Conservation (phyloP, 2,113 vertebrate genomes). For the Labrus mixtus region DNA sequence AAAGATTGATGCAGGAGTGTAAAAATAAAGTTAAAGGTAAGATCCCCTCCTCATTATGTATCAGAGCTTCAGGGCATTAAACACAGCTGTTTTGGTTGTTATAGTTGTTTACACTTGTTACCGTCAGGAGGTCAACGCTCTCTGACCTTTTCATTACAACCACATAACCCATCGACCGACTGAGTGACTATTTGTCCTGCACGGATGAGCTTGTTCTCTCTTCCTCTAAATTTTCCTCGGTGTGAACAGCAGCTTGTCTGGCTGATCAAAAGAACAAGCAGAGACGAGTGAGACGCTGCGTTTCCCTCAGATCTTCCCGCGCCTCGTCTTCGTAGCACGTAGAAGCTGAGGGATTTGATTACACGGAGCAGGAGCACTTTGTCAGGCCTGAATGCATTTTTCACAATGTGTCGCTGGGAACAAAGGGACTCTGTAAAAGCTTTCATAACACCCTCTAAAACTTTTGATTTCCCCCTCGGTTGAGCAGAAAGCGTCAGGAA, state of each 20-base stretch:
- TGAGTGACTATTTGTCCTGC: slow-evolving; percentile 17
- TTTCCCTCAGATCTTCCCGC: slow-evolving; percentile 46
- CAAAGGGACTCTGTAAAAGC: slow-evolving; percentile 72
- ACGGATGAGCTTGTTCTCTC: neutral
- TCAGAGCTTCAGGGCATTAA: neutral
- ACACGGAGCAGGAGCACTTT: slow-evolving; percentile 62
- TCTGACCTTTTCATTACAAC: neutral
- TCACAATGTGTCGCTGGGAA: slow-evolving; percentile 63
- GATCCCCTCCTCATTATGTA: neutral
- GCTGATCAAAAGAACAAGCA: slow-evolving; percentile 45
- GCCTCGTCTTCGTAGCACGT: slow-evolving; percentile 27
- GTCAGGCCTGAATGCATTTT: slow-evolving; percentile 66
- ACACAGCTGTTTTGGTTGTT: neutral
- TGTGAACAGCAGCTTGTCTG: slow-evolving; percentile 36
- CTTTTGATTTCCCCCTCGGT: slow-evolving; percentile 74
- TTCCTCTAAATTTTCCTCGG: slow-evolving; percentile 26
- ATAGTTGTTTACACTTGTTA: neutral
- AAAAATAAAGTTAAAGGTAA: neutral
- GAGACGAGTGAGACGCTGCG: slow-evolving; percentile 32
- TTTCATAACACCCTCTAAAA: slow-evolving; percentile 69
- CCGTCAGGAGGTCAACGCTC: neutral
- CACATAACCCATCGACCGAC: neutral
- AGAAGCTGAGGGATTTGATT: slow-evolving; percentile 70
- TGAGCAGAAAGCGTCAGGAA: slow-evolving; percentile 63
- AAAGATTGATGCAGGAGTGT: neutral